Percentiles rank a stretch among this genome's conserved stretches.
Conservation (phyloP, 2,797 vertebrate genomes). For the Australoheros facetus region DNA sequence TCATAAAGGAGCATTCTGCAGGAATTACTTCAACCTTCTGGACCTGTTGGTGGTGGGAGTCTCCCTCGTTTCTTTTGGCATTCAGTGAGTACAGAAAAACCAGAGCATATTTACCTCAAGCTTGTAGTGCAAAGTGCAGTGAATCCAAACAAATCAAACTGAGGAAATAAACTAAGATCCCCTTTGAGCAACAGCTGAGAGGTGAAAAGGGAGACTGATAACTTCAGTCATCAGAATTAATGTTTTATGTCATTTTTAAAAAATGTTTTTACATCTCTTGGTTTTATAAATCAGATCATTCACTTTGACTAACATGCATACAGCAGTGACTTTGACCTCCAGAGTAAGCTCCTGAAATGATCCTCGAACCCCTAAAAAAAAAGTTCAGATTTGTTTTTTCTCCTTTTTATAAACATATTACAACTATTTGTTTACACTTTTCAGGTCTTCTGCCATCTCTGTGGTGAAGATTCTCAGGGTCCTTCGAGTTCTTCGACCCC, state of each 20-base stretch:
- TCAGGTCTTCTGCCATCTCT: slow-evolving; percentile 96
- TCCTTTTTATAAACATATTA: neutral
- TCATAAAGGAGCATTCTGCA: slow-evolving; percentile 98
- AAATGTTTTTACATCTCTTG: neutral
- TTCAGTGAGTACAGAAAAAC: slow-evolving; percentile 88
- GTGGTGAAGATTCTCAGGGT: slow-evolving; percentile 99
- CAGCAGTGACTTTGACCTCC: neutral
- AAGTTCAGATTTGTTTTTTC: neutral
- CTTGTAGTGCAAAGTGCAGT: neutral
- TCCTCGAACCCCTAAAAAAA: neutral
- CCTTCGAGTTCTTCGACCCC: slow-evolving; percentile 92
- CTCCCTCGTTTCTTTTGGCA: slow-evolving; percentile 96
- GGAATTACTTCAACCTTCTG: slow-evolving; percentile 98
- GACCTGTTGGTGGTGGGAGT: slow-evolving; percentile 98
- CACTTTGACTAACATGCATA: neutral
- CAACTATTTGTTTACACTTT: neutral
- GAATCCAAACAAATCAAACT: neutral
- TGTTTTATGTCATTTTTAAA: neutral
- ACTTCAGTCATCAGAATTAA: neutral
- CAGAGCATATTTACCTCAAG: neutral
- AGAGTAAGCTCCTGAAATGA: neutral
- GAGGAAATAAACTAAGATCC: neutral
- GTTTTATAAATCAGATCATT: neutral
- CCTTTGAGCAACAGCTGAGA: neutral
- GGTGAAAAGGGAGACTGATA: neutral